Evolutionary conservation across 1,140 invertebrate species (phyloP).

Genomic region (Seison nebaliae): DNA sequence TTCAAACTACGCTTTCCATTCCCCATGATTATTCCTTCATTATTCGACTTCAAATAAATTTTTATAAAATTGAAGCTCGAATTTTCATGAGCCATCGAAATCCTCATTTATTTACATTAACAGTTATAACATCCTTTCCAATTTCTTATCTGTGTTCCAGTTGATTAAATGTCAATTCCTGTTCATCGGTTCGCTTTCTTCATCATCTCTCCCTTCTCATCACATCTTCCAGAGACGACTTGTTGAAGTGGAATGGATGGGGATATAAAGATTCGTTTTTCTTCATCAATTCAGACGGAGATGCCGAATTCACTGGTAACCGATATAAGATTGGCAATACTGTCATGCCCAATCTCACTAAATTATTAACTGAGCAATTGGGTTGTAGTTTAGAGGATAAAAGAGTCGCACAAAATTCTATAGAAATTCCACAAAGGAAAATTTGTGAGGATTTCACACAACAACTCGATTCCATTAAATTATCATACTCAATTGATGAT

Average conservation of each 20-base stretch:
- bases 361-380: constrained; percentile 49
- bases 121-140: no score
- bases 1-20: no score
- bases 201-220: no score
- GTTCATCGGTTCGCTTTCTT: no score
- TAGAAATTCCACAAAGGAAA: constrained; percentile 24
- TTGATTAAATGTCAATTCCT: no score
- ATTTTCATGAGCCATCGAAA: no score
- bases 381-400: constrained; percentile 35
- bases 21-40: no score
- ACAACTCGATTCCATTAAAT: constrained; percentile 34
- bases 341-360: constrained; percentile 45
- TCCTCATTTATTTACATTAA: no score
- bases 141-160: no score
- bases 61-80: no score
- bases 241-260: constrained; percentile 90
- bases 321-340: constrained; percentile 56
- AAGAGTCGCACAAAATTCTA: constrained; percentile 25
- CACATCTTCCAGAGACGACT: constrained; percentile 21
- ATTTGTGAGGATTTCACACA: constrained; percentile 35
- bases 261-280: constrained; percentile 77
- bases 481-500: constrained; percentile 46
- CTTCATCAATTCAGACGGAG: constrained; percentile 33
- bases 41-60: no score
- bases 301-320: constrained; percentile 42